These are phyloP conservation scores for Hemibagrus wyckioides DNA, from an alignment of 2,113 vertebrate genomes.

Conservation along the genomic window DNA sequence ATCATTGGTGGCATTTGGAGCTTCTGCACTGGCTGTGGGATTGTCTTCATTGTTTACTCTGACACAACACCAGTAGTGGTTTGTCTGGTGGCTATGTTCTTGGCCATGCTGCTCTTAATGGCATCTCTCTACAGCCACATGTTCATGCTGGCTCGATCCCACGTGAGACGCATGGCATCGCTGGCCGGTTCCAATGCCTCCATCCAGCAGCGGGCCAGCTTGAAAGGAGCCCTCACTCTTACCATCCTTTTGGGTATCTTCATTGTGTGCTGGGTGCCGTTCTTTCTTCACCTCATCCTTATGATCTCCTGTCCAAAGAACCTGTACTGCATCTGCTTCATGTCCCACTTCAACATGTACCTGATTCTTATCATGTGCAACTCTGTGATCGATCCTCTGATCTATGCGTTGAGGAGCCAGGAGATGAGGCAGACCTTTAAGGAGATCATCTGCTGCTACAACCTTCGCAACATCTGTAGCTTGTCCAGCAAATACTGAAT, in stretches of 20 bases:
- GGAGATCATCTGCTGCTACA: slow-evolving; percentile 87
- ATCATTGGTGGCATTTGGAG: slow-evolving; percentile 90
- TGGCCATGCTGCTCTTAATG: slow-evolving; percentile 92
- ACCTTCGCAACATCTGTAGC: slow-evolving; percentile 70
- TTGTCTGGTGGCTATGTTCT: slow-evolving; percentile 94
- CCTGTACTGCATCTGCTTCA: slow-evolving; percentile 94
- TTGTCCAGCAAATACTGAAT: slow-evolving; percentile 75
- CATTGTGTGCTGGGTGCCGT: slow-evolving; percentile 92
- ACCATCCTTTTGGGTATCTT: slow-evolving; percentile 93
- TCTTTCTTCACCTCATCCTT: slow-evolving; percentile 93
- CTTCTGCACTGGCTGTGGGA: slow-evolving; percentile 90
- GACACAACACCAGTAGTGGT: slow-evolving; percentile 87
- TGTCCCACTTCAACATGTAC: slow-evolving; percentile 98
- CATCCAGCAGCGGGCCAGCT: slow-evolving; percentile 82
- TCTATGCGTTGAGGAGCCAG: slow-evolving; percentile 92
- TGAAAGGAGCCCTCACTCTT: slow-evolving; percentile 90
- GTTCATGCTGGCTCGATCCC: slow-evolving; percentile 91
- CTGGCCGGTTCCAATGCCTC: slow-evolving; percentile 78
- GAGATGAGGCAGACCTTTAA: slow-evolving; percentile 96
- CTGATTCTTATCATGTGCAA: slow-evolving; percentile 98
- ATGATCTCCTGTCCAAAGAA: slow-evolving; percentile 94
- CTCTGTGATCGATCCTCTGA: slow-evolving; percentile 91
- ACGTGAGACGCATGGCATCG: slow-evolving; percentile 86
- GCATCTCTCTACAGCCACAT: slow-evolving; percentile 93
- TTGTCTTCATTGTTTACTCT: slow-evolving; percentile 91